Evolutionary conservation across 2,888 invertebrate species (phyloP), one percentile per base, ranked within the genome.

Genomic region (Zeuzera pyrina): DNA sequence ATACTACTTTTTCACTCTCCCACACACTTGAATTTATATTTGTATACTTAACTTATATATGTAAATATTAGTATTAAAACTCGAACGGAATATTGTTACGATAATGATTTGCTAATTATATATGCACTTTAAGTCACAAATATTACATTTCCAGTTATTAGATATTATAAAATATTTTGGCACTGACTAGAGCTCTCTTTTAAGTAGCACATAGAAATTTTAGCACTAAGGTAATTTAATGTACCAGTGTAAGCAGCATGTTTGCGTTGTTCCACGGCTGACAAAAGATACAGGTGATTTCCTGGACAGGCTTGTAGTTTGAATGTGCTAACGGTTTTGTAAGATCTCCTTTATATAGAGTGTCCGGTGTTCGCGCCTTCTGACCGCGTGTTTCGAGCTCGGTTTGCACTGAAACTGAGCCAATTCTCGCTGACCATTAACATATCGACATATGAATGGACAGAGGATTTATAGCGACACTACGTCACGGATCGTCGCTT

Each of bases 241-340:
- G n/a, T 25, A 25, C 25, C 25, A 25, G 12, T 12, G 25, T 12
- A 13, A 65, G 52, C 53, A 67, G 60, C 78, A 79, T 78, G 48
- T 62, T 69, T n/a, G 15, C 15, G 8, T 12, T 25, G 10, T 26
- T 22, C 16, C 15, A 24, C 6, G 8, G 8, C 57, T n/a, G n/a
- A n/a, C n/a, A n/a, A 62, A 67, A 65, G 52, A 52, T 57, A 63
- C 72, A 60, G 64, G 60, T 67, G 64, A 78, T 67, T 78, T 79
- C 78, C 81, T 78, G 79, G 63, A 67, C 72, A 60, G 62, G 60
- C 57, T n/a, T 65, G 63, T 65, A 54, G 64, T 68, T 63, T 64
- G 78, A 79, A 68, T 81, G 79, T 73, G 81, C 52, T 67, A 65
- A 71, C 70, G 72, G 70, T 81, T 73, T 76, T 67, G 77, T 66